Base-by-base conservation (phyloP, 1,140 invertebrate genomes). In the Phthorimaea operculella region DNA sequence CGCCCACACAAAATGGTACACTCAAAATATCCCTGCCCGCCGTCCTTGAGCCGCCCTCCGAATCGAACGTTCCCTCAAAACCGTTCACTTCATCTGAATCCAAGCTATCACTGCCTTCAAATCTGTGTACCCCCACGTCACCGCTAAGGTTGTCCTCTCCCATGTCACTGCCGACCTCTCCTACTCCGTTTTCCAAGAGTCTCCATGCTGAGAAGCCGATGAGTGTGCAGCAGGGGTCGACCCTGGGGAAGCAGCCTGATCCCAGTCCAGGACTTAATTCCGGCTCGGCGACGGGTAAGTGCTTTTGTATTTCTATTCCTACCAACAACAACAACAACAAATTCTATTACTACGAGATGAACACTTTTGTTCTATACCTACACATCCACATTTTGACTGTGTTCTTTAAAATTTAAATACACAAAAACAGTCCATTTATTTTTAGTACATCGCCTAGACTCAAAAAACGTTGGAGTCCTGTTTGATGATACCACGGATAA, bases 251-350 rank as follows among this genome's bases (percentile, higher is more conserved):
- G 10, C 48, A 50, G 11, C 17, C 17, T 1, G 18, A 14, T 33
- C 12, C 12, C 16, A n/a, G 8, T 52, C 54, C 63, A 10, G 42
- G 66, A 11, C 50, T 69, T 53, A 77, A 75, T 55, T 52, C 70
- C 16, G 75, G 76, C 15, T 84, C 81, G 1, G 76, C 81, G 56
- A 84, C 81, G n/a, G 81, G 81, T 84, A 70, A 74, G 79, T 73
- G 16, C 36, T 39, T 28, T 28, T 28, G 21, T 28, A 28, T 28
- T 28, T 6, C 21, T 28, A 28, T 28, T 4, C 21, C 21, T 51
- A 34, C 47, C 36, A 44, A 28, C 21, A 57, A 4, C 6, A 17
- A 44, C 16, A 54, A n/a, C n/a, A n/a, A n/a, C n/a, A n/a, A n/a
- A n/a, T n/a, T n/a, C n/a, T n/a, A n/a, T n/a, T n/a, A n/a, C n/a